Evolutionary conservation across 2,888 invertebrate genomes (phyloP).

Genomic region (Amphipoea oculea): DNA sequence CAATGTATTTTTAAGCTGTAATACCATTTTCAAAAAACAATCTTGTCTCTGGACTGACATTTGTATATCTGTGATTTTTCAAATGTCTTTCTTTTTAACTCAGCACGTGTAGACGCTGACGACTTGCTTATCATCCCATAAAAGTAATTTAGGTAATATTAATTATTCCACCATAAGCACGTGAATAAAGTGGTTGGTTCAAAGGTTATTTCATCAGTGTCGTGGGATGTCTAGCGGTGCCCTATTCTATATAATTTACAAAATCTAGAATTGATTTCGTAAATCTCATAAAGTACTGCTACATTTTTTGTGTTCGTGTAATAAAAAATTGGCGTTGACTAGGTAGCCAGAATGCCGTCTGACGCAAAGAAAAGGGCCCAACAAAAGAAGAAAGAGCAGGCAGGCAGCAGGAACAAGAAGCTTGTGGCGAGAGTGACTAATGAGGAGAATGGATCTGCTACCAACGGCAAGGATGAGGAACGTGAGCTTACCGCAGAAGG

Average conservation of each 20-base stretch:
- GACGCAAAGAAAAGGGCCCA: conserved; percentile 99
- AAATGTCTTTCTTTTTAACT: conserved; percentile 84
- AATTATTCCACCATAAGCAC: conserved; percentile 39
- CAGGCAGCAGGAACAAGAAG: conserved; percentile 92
- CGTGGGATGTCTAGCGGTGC: neutral
- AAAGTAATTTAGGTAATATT: conserved; percentile 77
- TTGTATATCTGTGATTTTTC: conserved; percentile 59
- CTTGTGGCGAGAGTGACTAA: conserved; percentile 88
- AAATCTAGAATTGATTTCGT: conserved; percentile 21
- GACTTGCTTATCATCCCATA: conserved; percentile 79
- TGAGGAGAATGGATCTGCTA: conserved; percentile 90
- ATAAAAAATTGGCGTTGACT: conserved; percentile 68
- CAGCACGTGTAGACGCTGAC: conserved; percentile 89
- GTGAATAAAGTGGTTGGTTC: conserved; percentile 48
- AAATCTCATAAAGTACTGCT: conserved; percentile 12
- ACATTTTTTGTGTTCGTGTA: conserved; percentile 63
- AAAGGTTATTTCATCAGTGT: conserved; percentile 27
- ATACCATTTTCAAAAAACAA: conserved; percentile 5
- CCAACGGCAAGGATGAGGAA: conserved; percentile 88
- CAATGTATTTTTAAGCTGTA: conserved; percentile 27
- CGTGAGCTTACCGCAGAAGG: conserved; percentile 94
- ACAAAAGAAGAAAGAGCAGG: conserved; percentile 99
- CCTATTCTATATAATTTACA: conserved; percentile 6
- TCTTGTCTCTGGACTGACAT: conserved; percentile 60
- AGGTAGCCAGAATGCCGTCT: conserved; percentile 95